Conservation (phyloP, 2,797 vertebrate genomes). For the Erithacus rubecula region DNA sequence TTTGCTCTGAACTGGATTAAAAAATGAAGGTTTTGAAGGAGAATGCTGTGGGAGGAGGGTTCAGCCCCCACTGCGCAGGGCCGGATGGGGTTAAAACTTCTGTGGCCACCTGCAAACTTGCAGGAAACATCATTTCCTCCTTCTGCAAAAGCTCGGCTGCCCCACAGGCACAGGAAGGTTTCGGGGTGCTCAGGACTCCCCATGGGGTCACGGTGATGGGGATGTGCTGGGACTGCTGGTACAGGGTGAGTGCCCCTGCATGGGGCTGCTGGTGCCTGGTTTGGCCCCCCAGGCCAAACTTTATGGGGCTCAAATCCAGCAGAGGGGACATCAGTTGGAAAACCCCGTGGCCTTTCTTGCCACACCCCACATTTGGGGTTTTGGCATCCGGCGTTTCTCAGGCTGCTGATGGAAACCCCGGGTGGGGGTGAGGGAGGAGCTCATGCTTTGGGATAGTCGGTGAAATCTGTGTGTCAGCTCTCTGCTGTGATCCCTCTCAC, state of each 20-base stretch:
- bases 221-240: neutral
- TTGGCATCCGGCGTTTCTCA: accelerated
- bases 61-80: neutral
- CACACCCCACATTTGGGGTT: accelerated
- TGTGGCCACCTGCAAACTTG: neutral
- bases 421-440: accelerated
- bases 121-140: conserved; percentile 69
- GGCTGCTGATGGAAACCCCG: neutral
- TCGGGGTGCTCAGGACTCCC: neutral
- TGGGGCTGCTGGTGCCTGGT: neutral
- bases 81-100: conserved; percentile 57
- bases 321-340: accelerated
- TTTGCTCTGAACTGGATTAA: neutral
- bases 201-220: accelerated
- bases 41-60: accelerated
- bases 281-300: neutral
- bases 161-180: neutral
- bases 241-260: neutral
- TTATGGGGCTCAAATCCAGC: neutral
- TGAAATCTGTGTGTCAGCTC: neutral
- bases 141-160: neutral
- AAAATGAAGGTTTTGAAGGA: neutral
- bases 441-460: neutral
- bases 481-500: neutral
- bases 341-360: neutral